Conservation (phyloP, 2,888 invertebrate genomes). For the Pharmacophagus antenor region DNA sequence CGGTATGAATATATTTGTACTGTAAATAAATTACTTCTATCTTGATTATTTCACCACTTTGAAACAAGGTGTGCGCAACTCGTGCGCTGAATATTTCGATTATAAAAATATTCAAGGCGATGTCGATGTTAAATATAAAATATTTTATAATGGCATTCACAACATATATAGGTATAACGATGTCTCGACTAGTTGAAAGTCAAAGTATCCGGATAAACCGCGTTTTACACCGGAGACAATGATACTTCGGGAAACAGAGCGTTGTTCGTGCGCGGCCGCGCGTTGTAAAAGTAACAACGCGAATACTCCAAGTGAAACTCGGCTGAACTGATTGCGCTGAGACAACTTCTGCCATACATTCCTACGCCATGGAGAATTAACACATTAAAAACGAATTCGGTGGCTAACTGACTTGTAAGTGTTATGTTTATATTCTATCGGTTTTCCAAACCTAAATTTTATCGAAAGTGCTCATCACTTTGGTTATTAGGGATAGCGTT, state of each 20-base stretch:
- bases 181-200: constrained; percentile 61
- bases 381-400: constrained; percentile 28
- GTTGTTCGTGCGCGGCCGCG: constrained; percentile 75
- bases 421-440: background rate
- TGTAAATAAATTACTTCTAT: too few relatives aligned
- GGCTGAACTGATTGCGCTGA: constrained; percentile 70
- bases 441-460: background rate
- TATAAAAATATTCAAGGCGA: too few relatives aligned
- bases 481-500: background rate
- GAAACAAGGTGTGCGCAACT: too few relatives aligned
- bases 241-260: constrained; percentile 77
- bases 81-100: too few relatives aligned
- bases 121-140: too few relatives aligned
- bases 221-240: constrained; percentile 64
- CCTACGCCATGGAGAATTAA: constrained; percentile 57
- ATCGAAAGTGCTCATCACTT: background rate
- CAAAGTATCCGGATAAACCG: constrained; percentile 63
- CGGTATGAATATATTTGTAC: too few relatives aligned
- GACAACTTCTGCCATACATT: constrained; percentile 56
- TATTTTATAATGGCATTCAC: background rate
- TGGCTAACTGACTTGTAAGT: background rate
- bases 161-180: constrained; percentile 26
- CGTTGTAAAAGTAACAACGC: constrained; percentile 79
- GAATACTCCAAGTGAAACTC: constrained; percentile 79
- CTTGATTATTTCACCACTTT: too few relatives aligned